Percentiles rank a stretch among this genome's conserved stretches.
phyloP scores from a whole-genome alignment of 2,113 vertebrate genomes.

The human region GRCh38 chr17:63306001-63306500 shows the following conservation, averaged over 20 bases:
- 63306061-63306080: background rate
- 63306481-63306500: background rate
- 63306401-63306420: background rate
- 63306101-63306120: background rate
- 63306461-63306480: background rate
- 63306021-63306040: too few species aligned
- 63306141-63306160: background rate
- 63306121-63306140: background rate
- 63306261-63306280: background rate
- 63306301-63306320: conserved; percentile 13
- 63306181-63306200: background rate
- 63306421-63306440: background rate
- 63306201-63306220: background rate
- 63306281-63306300: conserved; percentile 29
- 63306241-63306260: background rate
- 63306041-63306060: background rate
- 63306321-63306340: background rate
- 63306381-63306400: background rate
- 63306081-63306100: background rate
- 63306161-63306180: background rate
- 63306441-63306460: background rate
- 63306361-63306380: background rate
- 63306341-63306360: background rate
- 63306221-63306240: background rate
- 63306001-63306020: background rate